A percentile compares a stretch with the other conserved stretches of the same genome.
These are phyloP conservation scores for Dinoponera quadriceps DNA, from an alignment of 1,140 invertebrate species.

Conservation along the genomic window DNA sequence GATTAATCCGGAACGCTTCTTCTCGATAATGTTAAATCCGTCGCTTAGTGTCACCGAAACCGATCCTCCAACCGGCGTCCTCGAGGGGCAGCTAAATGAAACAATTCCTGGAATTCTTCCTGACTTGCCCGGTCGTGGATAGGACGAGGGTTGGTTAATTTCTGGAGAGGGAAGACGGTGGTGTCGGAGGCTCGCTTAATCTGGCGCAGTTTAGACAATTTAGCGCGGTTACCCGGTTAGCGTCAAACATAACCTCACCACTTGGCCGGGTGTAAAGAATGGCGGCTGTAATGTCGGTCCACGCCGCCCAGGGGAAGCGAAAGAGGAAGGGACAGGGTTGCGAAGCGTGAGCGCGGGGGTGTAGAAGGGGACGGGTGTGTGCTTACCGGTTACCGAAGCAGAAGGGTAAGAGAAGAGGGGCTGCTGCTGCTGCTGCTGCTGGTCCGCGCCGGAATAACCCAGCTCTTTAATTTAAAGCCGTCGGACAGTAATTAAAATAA, in stretches of 20 bases:
- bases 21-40: conserved; percentile 9
- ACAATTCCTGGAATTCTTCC: conserved; percentile 79
- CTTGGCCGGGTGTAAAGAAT: conserved; percentile 78
- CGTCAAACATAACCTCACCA: conserved; percentile 80
- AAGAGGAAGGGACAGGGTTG: conserved; percentile 48
- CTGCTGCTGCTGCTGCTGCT: conserved; percentile 34
- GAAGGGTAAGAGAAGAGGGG: conserved; percentile 71
- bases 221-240: conserved; percentile 80
- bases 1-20: not conserved
- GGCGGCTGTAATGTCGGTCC: conserved; percentile 77
- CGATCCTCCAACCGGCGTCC: not conserved
- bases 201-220: conserved; percentile 81
- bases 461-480: conserved; percentile 84
- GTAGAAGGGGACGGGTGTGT: conserved; percentile 57
- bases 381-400: conserved; percentile 77
- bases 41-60: not conserved
- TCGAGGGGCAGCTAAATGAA: conserved; percentile 71
- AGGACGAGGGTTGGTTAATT: conserved; percentile 76
- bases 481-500: conserved; percentile 86
- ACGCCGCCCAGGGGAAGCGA: conserved; percentile 45
- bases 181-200: conserved; percentile 72
- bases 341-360: conserved; percentile 50
- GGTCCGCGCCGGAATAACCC: conserved; percentile 80
- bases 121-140: conserved; percentile 33
- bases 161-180: conserved; percentile 67